Base-by-base conservation (phyloP, 1,140 invertebrate species). In the Brachionus koreanus region DNA sequence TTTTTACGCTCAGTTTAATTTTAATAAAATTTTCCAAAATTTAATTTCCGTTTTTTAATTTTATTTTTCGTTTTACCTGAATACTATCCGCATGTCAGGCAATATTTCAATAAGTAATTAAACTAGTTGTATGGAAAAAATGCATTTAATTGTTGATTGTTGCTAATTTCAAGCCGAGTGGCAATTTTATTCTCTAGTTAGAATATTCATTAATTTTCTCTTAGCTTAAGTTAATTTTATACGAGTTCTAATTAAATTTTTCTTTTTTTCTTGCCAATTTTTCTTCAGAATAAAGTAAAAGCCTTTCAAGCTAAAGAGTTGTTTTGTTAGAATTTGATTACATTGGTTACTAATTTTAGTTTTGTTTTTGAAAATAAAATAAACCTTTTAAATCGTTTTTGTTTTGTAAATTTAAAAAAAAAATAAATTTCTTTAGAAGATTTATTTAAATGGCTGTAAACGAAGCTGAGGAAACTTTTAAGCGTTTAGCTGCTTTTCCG, bases 391-490 rank as follows among this genome's bases (percentile, higher is more conserved):
- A 43, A 16, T 43, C 19, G 42, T 19, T 72, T 23, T 72, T 72
- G 37, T 72, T 72, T 37, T 72, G 19, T 39, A 42, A 72, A 43
- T 74, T 74, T 67, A 74, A 42, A 37, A 74, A 46, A 43, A 49
- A 43, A 33, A 61, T 61, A 13, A 61, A 16, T 61, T 79, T 35
- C 16, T n/a, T n/a, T n/a, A n/a, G n/a, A 4, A 33, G 12, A 6
- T 33, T 25, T 57, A 19, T 23, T 13, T 16, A n/a, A 79, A 79
- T 79, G 76, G 76, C 76, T 61, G 82, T 88, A 85, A 84, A 93
- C 87, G 97, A 98, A 92, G 94, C 98, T 39, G 97, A 98, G 90
- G 97, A 98, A 91, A 97, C 94, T 9, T 91, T 98, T 85, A 98
- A 98, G 89, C 90, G 96, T 84, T 97, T 98, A 86, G 94, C 95